Evolutionary conservation across 2,113 vertebrate genomes (phyloP).

Genomic region (Lepisosteus oculatus): DNA sequence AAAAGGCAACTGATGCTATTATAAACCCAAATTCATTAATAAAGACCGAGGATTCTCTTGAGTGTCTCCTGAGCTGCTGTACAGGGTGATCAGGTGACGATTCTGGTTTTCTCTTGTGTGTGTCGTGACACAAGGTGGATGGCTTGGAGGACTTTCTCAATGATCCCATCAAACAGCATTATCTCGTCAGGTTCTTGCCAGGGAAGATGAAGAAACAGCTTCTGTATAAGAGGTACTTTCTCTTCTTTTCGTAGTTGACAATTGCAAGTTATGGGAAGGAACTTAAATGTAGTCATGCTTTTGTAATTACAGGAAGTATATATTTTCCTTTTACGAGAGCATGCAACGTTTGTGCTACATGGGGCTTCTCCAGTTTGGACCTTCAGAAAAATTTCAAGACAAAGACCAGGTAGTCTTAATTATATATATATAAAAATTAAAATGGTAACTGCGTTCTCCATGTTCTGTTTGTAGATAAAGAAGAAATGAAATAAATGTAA

Average conservation of each 20-base stretch:
- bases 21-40: no score
- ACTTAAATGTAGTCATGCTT: not conserved
- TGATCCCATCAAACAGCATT: slow-evolving; percentile 82
- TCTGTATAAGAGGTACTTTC: slow-evolving; percentile 81
- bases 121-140: slow-evolving; percentile 69
- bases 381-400: slow-evolving; percentile 87
- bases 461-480: no score
- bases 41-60: no score
- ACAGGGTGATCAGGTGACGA: not conserved
- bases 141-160: slow-evolving; percentile 81
- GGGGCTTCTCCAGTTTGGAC: slow-evolving; percentile 90
- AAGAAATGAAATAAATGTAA: no score
- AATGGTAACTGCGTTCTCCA: no score
- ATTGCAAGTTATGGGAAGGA: no score
- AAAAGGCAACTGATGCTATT: no score
- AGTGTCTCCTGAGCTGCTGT: no score
- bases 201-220: slow-evolving; percentile 77
- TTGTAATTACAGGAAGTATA: slow-evolving; percentile 74
- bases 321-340: slow-evolving; percentile 83
- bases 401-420: slow-evolving; percentile 82
- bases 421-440: no score
- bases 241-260: no score
- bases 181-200: slow-evolving; percentile 78
- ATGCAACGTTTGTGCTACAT: slow-evolving; percentile 85
- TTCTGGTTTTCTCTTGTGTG: not conserved